Conservation (phyloP, 2,888 invertebrate genomes). For the Dolichopus griseipennis region DNA sequence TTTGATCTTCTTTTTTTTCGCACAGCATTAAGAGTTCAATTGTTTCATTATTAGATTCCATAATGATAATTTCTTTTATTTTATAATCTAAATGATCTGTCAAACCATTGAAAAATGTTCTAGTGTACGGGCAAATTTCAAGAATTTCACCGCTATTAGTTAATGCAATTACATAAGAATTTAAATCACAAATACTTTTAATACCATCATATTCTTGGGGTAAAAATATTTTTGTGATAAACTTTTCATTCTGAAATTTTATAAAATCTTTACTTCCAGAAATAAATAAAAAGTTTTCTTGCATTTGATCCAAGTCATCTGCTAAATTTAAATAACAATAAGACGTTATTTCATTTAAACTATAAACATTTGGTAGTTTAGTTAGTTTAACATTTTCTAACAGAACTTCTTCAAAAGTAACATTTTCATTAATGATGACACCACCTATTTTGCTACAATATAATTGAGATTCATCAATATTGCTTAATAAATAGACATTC, state of each 20-base stretch:
- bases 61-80: slow-evolving; percentile 37
- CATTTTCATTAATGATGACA: slow-evolving; percentile 29
- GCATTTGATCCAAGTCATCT: background rate
- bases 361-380: slow-evolving; percentile 25
- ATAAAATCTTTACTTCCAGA: slow-evolving; percentile 25
- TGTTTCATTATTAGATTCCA: slow-evolving; percentile 35
- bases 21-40: slow-evolving; percentile 38
- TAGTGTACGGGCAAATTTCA: slow-evolving; percentile 37
- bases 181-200: slow-evolving; percentile 34
- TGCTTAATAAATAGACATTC: slow-evolving; percentile 30
- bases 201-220: slow-evolving; percentile 30
- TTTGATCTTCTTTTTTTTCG: slow-evolving; percentile 25
- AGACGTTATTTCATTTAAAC: slow-evolving; percentile 25
- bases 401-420: slow-evolving; percentile 21
- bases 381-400: slow-evolving; percentile 24
- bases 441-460: slow-evolving; percentile 30
- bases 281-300: slow-evolving; percentile 23
- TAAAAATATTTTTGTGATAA: slow-evolving; percentile 26
- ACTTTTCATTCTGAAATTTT: slow-evolving; percentile 25
- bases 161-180: slow-evolving; percentile 33
- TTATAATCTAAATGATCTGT: slow-evolving; percentile 15
- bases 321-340: slow-evolving; percentile 19
- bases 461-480: slow-evolving; percentile 34
- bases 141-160: slow-evolving; percentile 35
- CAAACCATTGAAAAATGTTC: slow-evolving; percentile 22